Evolutionary conservation across 2,888 invertebrate genomes (phyloP).

Genomic region (Choristoneura rosaceana): DNA sequence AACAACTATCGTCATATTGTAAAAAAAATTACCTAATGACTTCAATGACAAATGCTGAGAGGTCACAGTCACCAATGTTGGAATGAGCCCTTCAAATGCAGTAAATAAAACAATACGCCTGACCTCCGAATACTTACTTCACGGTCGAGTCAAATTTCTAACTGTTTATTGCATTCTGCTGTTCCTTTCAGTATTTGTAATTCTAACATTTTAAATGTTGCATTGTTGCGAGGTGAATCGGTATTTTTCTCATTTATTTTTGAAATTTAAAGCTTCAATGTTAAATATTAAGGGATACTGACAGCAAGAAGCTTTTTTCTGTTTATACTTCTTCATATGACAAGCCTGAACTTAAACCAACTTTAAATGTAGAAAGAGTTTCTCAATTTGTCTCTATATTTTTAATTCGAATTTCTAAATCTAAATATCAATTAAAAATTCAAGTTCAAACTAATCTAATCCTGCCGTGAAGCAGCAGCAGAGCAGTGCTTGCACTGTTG

Average conservation of each 20-base stretch:
- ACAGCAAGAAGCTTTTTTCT: background rate
- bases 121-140: slow-evolving; percentile 28
- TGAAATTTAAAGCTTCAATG: too few species aligned
- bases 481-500: too few species aligned
- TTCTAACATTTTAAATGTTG: background rate
- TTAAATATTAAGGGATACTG: too few species aligned
- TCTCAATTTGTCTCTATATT: background rate
- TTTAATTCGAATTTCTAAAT: too few species aligned
- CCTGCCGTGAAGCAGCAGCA: too few species aligned
- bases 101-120: slow-evolving; percentile 31
- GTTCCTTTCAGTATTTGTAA: slow-evolving; percentile 13
- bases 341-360: background rate
- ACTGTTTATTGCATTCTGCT: slow-evolving; percentile 23
- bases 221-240: too few species aligned
- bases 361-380: background rate
- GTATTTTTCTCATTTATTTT: too few species aligned
- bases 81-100: slow-evolving; percentile 20
- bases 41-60: slow-evolving; percentile 1
- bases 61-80: slow-evolving; percentile 16
- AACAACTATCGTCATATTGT: slow-evolving; percentile 18
- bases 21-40: background rate
- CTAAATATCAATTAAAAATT: too few species aligned
- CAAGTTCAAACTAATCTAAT: too few species aligned
- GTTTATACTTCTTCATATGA: background rate
- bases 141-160: slow-evolving; percentile 37